These are phyloP conservation scores for Saturnia japonica DNA, from an alignment of 2,888 invertebrate species.

Conservation along the genomic window DNA sequence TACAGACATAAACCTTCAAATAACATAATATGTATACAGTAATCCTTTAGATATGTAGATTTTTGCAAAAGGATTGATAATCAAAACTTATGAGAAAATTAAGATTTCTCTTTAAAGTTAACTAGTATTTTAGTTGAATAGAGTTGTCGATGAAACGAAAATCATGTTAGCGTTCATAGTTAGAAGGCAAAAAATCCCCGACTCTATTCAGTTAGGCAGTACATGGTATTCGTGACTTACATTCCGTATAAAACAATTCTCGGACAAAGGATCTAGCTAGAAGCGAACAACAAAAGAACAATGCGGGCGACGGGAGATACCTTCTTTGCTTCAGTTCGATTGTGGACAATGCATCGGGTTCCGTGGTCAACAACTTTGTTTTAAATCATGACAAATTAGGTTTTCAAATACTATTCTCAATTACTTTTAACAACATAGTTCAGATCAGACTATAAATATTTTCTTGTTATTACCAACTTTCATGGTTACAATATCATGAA, in stretches of 20 bases:
- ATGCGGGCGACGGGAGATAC: constrained; percentile 67
- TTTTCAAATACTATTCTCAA: background rate
- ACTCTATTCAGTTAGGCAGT: constrained; percentile 73
- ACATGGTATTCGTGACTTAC: constrained; percentile 81
- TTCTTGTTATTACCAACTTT: too few species aligned
- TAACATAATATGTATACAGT: background rate
- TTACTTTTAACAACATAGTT: background rate
- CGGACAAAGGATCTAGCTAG: constrained; percentile 78
- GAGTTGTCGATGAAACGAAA: constrained; percentile 59
- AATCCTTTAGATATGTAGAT: background rate
- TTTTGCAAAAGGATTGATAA: background rate
- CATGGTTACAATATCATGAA: too few species aligned
- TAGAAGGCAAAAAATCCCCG: constrained; percentile 56
- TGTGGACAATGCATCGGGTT: constrained; percentile 55
- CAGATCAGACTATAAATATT: too few species aligned
- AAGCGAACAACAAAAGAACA: constrained; percentile 75
- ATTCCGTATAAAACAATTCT: constrained; percentile 80
- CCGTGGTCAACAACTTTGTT: constrained; percentile 3
- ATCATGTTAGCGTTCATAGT: constrained; percentile 49
- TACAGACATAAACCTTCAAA: background rate
- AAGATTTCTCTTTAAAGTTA: background rate
- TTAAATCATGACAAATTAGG: background rate
- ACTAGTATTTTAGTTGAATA: constrained; percentile 41
- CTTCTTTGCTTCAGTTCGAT: constrained; percentile 76
- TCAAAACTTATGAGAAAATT: background rate